A percentile compares a stretch with the other conserved stretches of the same genome.
phyloP scores from a whole-genome alignment of 2,888 invertebrate species.

The Ditula angustiorana region DNA sequence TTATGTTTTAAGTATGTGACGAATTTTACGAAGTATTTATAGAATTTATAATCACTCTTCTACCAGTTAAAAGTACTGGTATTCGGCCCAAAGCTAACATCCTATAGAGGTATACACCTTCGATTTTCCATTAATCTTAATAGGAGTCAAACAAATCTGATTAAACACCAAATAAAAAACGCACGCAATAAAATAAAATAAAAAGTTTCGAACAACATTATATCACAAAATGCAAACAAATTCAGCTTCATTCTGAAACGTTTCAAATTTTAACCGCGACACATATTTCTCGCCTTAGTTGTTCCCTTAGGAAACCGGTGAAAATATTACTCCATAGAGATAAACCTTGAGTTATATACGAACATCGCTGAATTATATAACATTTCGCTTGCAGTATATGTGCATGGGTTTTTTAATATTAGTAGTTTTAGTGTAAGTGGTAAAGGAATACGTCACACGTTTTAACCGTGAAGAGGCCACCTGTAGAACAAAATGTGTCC shows the following conservation, averaged over 20 bases:
- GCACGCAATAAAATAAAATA: neutral
- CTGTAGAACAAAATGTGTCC: too few species aligned
- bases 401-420: too few species aligned
- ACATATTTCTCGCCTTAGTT: slow-evolving; percentile 30
- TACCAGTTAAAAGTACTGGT: too few species aligned
- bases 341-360: slow-evolving; percentile 27
- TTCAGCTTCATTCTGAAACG: slow-evolving; percentile 3
- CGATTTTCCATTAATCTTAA: neutral
- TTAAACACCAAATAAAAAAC: neutral
- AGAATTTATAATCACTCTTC: too few species aligned
- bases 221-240: slow-evolving; percentile 18
- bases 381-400: neutral
- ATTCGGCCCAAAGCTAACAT: too few species aligned
- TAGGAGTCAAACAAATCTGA: neutral
- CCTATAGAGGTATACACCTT: too few species aligned
- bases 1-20: too few species aligned
- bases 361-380: slow-evolving; percentile 5
- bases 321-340: slow-evolving; percentile 32
- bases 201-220: slow-evolving; percentile 7
- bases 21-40: too few species aligned
- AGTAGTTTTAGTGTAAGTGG: too few species aligned
- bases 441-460: too few species aligned
- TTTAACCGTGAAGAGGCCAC: too few species aligned
- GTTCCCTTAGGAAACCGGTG: slow-evolving; percentile 18
- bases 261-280: slow-evolving; percentile 30